A percentile compares a stretch with the other conserved stretches of the same genome.
phyloP scores from a whole-genome alignment of 2,888 invertebrate genomes.

The Dione vanillae region DNA sequence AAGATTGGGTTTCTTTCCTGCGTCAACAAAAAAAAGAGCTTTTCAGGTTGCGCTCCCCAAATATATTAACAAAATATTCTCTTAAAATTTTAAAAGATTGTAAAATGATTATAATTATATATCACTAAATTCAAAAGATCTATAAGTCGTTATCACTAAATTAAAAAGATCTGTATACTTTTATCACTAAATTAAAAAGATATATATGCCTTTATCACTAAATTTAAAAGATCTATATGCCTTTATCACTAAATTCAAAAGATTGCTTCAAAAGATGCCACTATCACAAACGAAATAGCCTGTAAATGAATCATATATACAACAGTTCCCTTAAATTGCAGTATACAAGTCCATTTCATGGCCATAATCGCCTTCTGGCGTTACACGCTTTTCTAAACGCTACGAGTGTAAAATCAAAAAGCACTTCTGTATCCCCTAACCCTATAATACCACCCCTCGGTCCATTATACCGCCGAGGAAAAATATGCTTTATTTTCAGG shows the following conservation, averaged over 20 bases:
- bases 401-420: conserved; percentile 38
- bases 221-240: no score
- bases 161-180: no score
- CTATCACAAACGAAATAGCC: not conserved
- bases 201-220: no score
- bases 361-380: conserved; percentile 34
- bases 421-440: conserved; percentile 32
- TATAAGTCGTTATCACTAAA: no score
- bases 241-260: not conserved
- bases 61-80: no score
- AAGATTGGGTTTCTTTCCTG: no score
- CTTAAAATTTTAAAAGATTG: no score
- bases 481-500: not conserved
- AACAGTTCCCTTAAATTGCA: not conserved
- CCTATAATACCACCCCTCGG: conserved; percentile 28
- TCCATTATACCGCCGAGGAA: not conserved
- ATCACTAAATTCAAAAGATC: no score
- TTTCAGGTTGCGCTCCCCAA: no score
- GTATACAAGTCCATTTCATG: conserved; percentile 13
- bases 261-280: not conserved
- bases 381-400: conserved; percentile 34
- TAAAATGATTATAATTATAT: no score
- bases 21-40: no score
- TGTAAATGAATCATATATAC: not conserved
- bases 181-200: no score